Conservation (phyloP, 2,888 invertebrate species). For the Parasteatoda lunata region DNA sequence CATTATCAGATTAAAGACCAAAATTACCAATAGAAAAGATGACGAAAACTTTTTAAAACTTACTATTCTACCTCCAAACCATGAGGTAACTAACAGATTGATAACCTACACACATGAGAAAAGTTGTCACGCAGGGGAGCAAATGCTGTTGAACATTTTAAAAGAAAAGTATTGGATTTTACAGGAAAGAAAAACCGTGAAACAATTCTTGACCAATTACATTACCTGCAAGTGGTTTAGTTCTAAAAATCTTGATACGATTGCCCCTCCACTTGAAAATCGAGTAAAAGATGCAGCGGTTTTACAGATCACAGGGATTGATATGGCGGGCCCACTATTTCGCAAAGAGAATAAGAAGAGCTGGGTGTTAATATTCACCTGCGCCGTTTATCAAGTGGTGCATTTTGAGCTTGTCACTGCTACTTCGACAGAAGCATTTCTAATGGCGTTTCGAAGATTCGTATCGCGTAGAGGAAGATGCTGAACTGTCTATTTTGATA, state of each 20-base stretch:
- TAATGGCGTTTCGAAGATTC: conserved; percentile 6
- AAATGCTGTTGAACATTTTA: no score
- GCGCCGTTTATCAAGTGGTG: background rate
- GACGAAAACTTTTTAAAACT: no score
- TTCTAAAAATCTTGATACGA: background rate
- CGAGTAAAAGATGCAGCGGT: conserved; percentile 11
- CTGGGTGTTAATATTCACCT: background rate
- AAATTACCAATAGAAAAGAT: no score
- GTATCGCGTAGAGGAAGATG: background rate
- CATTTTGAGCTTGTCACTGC: background rate
- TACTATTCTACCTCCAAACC: no score
- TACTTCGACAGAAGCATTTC: background rate
- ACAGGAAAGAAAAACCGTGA: no score
- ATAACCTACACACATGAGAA: no score
- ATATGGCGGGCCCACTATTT: background rate
- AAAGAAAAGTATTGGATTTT: no score
- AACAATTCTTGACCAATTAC: no score
- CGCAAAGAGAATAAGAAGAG: background rate
- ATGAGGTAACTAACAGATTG: no score
- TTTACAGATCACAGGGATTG: conserved; percentile 17
- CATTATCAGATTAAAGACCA: no score
- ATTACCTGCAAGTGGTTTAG: background rate
- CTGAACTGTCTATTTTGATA: background rate
- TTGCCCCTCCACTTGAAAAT: conserved; percentile 1
- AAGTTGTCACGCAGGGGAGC: no score